These are phyloP conservation scores for Microtus ochrogaster DNA, from an alignment of 2,113 vertebrate genomes.

Conservation along the genomic window DNA sequence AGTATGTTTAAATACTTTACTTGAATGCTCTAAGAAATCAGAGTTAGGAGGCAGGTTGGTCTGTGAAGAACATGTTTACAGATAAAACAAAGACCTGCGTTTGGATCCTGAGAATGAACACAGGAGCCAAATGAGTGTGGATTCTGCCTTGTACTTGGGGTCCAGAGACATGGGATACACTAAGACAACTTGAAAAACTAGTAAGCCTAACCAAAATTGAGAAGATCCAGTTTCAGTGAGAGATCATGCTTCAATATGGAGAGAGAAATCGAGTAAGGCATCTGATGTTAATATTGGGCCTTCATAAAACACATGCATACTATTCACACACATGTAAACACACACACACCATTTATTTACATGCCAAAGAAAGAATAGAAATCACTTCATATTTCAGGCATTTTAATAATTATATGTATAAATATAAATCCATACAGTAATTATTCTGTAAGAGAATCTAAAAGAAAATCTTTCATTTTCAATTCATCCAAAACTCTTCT, in stretches of 20 bases:
- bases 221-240: background rate
- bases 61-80: background rate
- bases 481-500: background rate
- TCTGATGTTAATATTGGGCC: background rate
- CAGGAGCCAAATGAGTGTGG: background rate
- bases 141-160: background rate
- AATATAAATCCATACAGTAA: background rate
- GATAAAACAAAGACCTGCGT: background rate
- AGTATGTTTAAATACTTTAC: background rate
- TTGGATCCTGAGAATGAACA: background rate
- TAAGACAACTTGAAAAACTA: background rate
- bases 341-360: background rate
- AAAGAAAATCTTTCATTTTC: constrained; percentile 33
- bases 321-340: background rate
- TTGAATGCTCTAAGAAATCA: background rate
- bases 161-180: no score
- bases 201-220: background rate
- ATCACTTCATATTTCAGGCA: background rate
- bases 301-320: background rate
- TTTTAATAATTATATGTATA: constrained; percentile 6
- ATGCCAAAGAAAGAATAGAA: background rate
- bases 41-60: background rate
- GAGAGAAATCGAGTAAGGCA: background rate
- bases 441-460: background rate
- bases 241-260: background rate